phyloP scores from a whole-genome alignment of 2,888 invertebrate genomes.

The Tipula lateralis region DNA sequence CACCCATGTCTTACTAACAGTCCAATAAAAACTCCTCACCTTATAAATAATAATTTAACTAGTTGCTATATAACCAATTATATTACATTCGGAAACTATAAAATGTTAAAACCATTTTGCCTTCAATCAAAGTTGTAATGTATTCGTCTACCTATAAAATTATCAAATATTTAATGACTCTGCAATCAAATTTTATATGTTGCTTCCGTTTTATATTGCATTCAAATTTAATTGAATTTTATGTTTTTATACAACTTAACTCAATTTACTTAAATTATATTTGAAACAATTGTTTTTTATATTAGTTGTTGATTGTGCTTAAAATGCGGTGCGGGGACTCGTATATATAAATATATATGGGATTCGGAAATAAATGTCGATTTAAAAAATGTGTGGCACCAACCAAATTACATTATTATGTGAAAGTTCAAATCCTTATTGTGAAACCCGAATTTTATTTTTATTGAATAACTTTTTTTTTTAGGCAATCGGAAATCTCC shows the following conservation, averaged over 20 bases:
- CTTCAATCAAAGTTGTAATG: not conserved
- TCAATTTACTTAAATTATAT: not conserved
- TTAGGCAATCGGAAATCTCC: not conserved
- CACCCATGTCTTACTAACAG: too few relatives aligned
- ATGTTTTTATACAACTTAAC: not conserved
- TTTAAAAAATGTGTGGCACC: not conserved
- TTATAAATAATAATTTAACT: not conserved
- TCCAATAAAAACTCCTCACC: too few relatives aligned
- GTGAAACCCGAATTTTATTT: too few relatives aligned
- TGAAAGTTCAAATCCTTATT: not conserved
- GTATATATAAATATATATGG: not conserved
- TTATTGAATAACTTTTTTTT: not conserved
- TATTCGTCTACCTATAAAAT: not conserved
- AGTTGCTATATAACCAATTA: not conserved
- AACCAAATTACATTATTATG: not conserved
- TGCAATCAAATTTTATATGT: not conserved
- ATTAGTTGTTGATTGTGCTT: not conserved
- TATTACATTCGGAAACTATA: not conserved
- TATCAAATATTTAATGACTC: not conserved
- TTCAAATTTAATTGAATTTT: not conserved
- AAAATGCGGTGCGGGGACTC: not conserved
- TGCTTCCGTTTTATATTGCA: not conserved
- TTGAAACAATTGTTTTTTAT: not conserved
- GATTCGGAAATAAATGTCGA: not conserved
- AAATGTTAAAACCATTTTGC: not conserved